Evolutionary conservation across 1,140 invertebrate genomes (phyloP).

Genomic region (Ylistrum balloti): DNA sequence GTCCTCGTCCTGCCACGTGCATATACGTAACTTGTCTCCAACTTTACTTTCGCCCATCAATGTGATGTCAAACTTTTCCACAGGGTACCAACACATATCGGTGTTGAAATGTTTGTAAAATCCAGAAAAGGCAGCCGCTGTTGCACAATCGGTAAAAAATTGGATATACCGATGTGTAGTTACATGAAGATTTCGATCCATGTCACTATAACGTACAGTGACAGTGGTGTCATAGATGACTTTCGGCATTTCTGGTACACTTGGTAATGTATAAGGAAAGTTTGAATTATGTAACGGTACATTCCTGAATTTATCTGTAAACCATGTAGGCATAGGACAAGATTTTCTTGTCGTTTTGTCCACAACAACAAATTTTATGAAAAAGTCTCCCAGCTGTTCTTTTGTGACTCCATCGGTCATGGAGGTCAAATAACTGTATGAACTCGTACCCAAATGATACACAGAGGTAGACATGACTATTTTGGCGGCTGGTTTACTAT

Average conservation of each 20-base stretch:
- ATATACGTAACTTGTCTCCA: neutral
- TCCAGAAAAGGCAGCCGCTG: neutral
- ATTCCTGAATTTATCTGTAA: neutral
- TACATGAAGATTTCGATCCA: neutral
- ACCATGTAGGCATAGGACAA: neutral
- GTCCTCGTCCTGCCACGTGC: neutral
- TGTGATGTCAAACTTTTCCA: neutral
- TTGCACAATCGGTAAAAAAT: neutral
- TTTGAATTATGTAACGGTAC: neutral
- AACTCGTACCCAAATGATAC: neutral
- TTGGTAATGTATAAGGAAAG: neutral
- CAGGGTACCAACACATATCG: neutral
- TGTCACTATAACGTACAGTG: neutral
- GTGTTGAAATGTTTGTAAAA: constrained; percentile 6
- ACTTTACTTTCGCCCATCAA: neutral
- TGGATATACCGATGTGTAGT: neutral
- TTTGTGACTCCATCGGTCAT: neutral
- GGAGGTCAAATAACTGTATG: neutral
- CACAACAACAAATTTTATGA: neutral
- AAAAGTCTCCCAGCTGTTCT: neutral
- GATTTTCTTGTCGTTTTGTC: neutral
- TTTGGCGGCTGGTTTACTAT: neutral
- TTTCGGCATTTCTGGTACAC: neutral
- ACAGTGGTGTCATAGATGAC: neutral
- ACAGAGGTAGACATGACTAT: neutral